A percentile compares a stretch with the other conserved stretches of the same genome.
Conservation (phyloP, 2,888 invertebrate genomes). For the Drosophila neoperkinsi region DNA sequence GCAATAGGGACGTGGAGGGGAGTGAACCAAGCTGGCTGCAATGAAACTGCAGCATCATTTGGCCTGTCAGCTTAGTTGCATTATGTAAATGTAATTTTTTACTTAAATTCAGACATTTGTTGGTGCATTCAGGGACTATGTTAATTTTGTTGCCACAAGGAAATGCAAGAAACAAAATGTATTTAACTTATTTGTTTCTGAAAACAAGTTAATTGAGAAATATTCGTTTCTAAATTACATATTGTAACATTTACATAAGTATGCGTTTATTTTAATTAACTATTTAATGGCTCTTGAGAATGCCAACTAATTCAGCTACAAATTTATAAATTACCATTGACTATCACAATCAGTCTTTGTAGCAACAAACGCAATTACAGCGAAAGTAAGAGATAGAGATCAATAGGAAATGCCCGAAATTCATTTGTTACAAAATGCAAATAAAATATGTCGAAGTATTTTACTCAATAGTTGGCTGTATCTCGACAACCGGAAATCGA, state of each 20-base stretch:
- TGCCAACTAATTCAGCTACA: not conserved
- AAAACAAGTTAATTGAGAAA: not conserved
- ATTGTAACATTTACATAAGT: not conserved
- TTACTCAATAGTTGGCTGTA: not conserved
- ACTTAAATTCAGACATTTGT: slow-evolving; percentile 36
- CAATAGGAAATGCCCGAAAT: not conserved
- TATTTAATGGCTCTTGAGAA: not conserved
- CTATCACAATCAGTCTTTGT: not conserved
- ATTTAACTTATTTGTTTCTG: not conserved
- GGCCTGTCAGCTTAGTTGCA: slow-evolving; percentile 72
- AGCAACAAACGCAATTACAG: not conserved
- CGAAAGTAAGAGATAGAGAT: not conserved
- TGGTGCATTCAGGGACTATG: not conserved
- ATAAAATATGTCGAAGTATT: not conserved
- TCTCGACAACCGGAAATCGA: not conserved
- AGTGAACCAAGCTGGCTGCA: slow-evolving; percentile 4
- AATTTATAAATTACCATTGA: not conserved
- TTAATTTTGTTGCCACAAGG: not conserved
- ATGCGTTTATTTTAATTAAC: not conserved
- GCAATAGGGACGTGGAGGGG: not conserved
- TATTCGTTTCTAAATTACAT: not conserved
- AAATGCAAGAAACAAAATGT: not conserved
- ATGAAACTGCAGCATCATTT: slow-evolving; percentile 39
- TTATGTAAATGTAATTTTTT: slow-evolving; percentile 78
- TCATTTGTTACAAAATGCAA: not conserved